Base-by-base conservation (phyloP, 2,888 invertebrate genomes). In the Pemphredon lugubris region DNA sequence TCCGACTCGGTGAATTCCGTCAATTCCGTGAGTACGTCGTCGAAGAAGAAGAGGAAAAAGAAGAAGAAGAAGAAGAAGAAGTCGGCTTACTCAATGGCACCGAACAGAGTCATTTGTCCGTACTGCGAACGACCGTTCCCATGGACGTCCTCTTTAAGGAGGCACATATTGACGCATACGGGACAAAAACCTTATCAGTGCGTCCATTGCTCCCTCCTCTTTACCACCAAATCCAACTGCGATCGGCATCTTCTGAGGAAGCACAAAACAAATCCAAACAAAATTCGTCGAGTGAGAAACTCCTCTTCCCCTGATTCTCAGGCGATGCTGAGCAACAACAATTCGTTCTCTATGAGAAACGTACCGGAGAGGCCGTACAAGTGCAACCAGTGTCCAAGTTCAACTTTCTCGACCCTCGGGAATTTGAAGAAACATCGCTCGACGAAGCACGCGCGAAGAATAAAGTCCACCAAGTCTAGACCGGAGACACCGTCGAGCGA, bases 101-200 rank as follows among this genome's bases (percentile, higher is more conserved):
- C 98, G 0, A 98, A 98, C 89, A 93, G 98, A 20, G 97, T 98
- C 0, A 94, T 95, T 48, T 98, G 98, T 84, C 97, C 97, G 0
- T 97, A 96, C 86, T 98, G 98, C 90, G 94, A 95, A 82, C 93
- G 98, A 39, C 96, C 97, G 87, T 98, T 98, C 90, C 98, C 98
- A 0, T 98, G 98, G 98, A 96, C 96, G 0, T 98, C 97, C 23
- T 98, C 98, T 0, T 91, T 98, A 21, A 94, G 97, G n/a, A 93
- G 98, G 7, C 98, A 98, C 89, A 96, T 98, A 34, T 91, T 97
- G 4, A 98, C 98, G 0, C 98, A 98, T 89, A 98, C 98, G 0
- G 97, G 96, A 1, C 98, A 98, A 87, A 98, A 98, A 87, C 98
- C 98, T 0, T 98, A 95, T 91, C 97, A 97, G 87, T 98, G 98